Conservation (phyloP, 2,797 vertebrate species). For the Sebastes wilsoni region DNA sequence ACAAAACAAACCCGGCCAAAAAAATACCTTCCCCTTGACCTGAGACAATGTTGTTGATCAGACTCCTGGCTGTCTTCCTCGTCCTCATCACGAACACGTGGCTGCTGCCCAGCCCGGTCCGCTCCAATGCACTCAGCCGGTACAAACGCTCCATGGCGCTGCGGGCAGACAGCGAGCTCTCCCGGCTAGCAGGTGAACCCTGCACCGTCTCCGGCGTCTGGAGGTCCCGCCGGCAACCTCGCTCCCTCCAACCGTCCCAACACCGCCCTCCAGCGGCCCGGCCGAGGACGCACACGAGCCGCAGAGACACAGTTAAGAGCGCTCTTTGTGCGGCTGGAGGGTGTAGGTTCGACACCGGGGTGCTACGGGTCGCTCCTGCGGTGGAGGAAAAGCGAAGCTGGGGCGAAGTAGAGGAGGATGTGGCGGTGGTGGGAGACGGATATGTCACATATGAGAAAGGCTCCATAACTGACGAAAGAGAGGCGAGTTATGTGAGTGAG, state of each 20-base stretch:
- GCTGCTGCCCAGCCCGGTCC: conserved; percentile 68
- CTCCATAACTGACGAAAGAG: not conserved
- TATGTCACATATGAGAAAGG: not conserved
- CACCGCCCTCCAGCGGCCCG: conserved; percentile 83
- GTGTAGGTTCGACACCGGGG: conserved; percentile 58
- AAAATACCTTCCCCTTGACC: not conserved
- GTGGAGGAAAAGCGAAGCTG: conserved; percentile 8
- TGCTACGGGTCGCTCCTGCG: conserved; percentile 15
- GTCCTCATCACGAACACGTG: conserved; percentile 80
- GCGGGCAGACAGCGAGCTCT: conserved; percentile 71
- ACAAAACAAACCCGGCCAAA: not conserved
- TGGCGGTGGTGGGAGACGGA: not conserved
- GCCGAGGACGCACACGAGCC: conserved; percentile 65
- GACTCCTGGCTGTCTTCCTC: conserved; percentile 79
- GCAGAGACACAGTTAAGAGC: conserved; percentile 33
- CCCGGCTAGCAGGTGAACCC: conserved; percentile 74
- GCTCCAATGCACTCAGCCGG: conserved; percentile 68
- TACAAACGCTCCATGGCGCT: conserved; percentile 74
- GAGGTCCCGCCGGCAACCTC: conserved; percentile 72
- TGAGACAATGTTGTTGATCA: conserved; percentile 75
- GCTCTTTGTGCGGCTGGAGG: conserved; percentile 57
- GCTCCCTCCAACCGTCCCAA: conserved; percentile 64
- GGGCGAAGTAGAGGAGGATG: not conserved
- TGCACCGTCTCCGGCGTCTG: conserved; percentile 83
- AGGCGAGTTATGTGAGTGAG: not conserved